Percentiles rank a stretch among this genome's conserved stretches.
phyloP scores from a whole-genome alignment of 2,888 invertebrate genomes.

The Autographa pulchrina region DNA sequence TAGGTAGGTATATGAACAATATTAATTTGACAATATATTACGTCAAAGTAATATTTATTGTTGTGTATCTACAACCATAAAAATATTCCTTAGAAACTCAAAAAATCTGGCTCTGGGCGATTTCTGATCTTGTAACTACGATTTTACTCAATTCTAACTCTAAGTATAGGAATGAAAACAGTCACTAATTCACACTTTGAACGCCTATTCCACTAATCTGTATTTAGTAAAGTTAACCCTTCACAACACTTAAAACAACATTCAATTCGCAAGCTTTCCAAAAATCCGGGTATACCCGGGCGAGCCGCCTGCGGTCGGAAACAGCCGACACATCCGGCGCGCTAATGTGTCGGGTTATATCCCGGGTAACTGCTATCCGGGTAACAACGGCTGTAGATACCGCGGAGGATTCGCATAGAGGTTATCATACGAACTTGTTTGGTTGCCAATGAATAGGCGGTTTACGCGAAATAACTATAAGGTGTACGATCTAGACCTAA shows the following conservation, averaged over 20 bases:
- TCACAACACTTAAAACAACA: neutral
- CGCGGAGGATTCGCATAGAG: neutral
- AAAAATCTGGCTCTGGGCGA: no score
- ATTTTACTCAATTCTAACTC: no score
- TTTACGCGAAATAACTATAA: neutral
- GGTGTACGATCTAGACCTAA: no score
- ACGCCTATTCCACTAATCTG: neutral
- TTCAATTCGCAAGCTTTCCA: constrained; percentile 13
- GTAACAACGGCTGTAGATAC: constrained; percentile 7
- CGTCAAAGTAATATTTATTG: no score
- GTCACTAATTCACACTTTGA: neutral
- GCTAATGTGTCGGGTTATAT: constrained; percentile 53
- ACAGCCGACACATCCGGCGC: constrained; percentile 23
- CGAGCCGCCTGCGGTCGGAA: constrained; percentile 39
- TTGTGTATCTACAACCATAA: no score
- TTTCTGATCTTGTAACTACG: no score
- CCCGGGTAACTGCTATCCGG: constrained; percentile 31
- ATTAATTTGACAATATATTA: no score
- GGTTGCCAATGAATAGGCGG: neutral
- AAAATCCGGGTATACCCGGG: constrained; percentile 11
- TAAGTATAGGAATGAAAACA: neutral
- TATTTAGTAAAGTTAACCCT: neutral
- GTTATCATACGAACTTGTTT: neutral
- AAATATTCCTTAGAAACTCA: no score
- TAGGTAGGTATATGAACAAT: no score